A percentile compares a stretch with the other conserved stretches of the same genome.
Conservation (phyloP, 92 coral and sea anemone genomes). For the Montipora capitata region DNA sequence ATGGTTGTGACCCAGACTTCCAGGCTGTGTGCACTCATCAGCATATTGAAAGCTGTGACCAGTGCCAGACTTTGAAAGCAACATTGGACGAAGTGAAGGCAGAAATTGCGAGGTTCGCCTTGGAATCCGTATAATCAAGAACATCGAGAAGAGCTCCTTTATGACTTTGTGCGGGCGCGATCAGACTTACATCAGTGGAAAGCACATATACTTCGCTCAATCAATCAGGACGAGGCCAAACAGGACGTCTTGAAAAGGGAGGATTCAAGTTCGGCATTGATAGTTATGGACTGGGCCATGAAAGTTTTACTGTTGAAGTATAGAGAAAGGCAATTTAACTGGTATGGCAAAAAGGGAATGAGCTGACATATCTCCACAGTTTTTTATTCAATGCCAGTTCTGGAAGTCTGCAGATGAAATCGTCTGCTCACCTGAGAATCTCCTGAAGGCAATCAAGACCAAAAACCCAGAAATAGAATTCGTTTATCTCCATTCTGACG, state of each 20-base stretch:
- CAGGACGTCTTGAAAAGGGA: conserved; percentile 21
- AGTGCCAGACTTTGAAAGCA: conserved; percentile 11
- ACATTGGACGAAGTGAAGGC: neutral
- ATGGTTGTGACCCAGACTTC: conserved; percentile 46
- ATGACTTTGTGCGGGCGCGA: conserved; percentile 35
- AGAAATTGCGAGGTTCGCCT: neutral
- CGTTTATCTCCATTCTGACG: conserved; percentile 19
- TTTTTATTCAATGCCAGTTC: conserved; percentile 2
- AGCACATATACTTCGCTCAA: conserved; percentile 64
- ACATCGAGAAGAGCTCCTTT: conserved; percentile 54
- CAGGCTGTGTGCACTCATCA: conserved; percentile 41
- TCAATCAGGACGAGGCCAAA: conserved; percentile 65
- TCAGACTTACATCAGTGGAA: conserved; percentile 57
- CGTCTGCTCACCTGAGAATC: conserved; percentile 23
- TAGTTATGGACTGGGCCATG: conserved; percentile 71
- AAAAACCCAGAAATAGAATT: neutral
- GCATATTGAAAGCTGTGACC: neutral
- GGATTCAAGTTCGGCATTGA: conserved; percentile 20
- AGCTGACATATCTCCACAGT: conserved; percentile 66
- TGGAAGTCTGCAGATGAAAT: neutral
- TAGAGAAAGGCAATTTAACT: conserved; percentile 39
- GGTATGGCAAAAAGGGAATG: conserved; percentile 28
- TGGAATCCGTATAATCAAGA: conserved; percentile 25
- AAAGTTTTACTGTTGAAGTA: conserved; percentile 44
- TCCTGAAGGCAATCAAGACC: conserved; percentile 14